Evolutionary conservation across 2,888 invertebrate species (phyloP), one percentile per base, ranked within the genome.

Genomic region (Pachydiplax longipennis): DNA sequence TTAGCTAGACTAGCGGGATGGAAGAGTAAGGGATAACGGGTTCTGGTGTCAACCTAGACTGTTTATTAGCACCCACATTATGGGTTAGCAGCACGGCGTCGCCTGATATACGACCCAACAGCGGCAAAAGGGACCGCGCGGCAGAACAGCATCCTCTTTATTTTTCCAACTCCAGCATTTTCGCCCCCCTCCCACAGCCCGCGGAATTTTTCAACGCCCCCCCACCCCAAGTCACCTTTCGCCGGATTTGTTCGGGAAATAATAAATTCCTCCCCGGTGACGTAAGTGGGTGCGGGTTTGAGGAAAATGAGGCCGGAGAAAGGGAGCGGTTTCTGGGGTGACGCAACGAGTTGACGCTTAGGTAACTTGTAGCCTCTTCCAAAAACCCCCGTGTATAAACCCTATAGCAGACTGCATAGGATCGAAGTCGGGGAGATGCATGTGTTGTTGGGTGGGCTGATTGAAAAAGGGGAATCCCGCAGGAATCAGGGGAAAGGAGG

Each of bases 41-140:
- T 87, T 61, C n/a, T 18, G 65, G 87, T 87, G 87, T 87, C 87
- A 87, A 35, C 61, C 61, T 15, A n/a, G 61, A 40, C 61, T 87
- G 87, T 87, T 87, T 87, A 87, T 87, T 87, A 87, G 87, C 87
- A 87, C 61, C 87, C 87, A 65, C 61, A 87, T 61, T 83, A 83
- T 83, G 83, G 83, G 83, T 83, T 83, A 87, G 37, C 87, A 65
- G 87, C 61, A 10, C 35, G 61, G 35, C 61, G 87, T 58, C 18
- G 87, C 37, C 37, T 87, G 87, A 87, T 87, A 87, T 87, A 87
- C 31, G 87, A 61, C 87, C 40, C 37, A 58, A 65, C 37, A 65
- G 61, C 35, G 87, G 83, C 13, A 87, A 35, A 61, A 65, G 61
- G 61, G 61, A n/a, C 37, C 37, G 35, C 10, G 31, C 53, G 6